Conservation (phyloP, 2,113 vertebrate genomes). For the Coryphaenoides rupestris region DNA sequence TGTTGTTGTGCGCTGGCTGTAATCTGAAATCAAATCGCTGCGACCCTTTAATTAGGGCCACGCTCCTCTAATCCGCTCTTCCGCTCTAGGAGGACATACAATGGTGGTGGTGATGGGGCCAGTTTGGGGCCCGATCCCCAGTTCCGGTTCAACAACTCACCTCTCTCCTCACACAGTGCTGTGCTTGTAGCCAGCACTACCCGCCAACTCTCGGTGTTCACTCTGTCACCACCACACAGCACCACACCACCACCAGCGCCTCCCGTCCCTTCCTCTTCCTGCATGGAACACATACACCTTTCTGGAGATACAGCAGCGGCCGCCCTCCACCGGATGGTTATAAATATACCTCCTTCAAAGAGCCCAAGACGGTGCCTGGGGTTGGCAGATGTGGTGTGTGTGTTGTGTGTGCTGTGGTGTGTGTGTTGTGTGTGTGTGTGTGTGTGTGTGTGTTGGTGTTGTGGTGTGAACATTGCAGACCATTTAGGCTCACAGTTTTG, state of each 20-base stretch:
- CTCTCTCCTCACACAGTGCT: too few relatives aligned
- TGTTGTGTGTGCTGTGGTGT: conserved; percentile 33
- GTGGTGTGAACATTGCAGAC: too few relatives aligned
- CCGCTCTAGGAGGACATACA: conserved; percentile 34
- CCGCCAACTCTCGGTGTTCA: too few relatives aligned
- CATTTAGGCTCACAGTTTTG: too few relatives aligned
- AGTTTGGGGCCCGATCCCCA: neutral
- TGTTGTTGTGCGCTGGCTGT: conserved; percentile 31
- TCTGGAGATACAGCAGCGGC: conserved; percentile 61
- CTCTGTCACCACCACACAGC: too few relatives aligned
- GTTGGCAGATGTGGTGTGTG: conserved; percentile 24
- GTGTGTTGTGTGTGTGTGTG: conserved; percentile 31
- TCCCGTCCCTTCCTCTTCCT: conserved; percentile 20
- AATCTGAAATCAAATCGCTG: conserved; percentile 67
- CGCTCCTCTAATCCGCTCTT: conserved; percentile 43
- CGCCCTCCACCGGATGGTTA: conserved; percentile 62
- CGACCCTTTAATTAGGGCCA: conserved; percentile 56
- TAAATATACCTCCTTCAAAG: conserved; percentile 74
- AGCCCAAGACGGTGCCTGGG: conserved; percentile 33
- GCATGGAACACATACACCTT: conserved; percentile 52
- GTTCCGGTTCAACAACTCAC: too few relatives aligned
- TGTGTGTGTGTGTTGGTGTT: too few relatives aligned
- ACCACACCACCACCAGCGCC: too few relatives aligned
- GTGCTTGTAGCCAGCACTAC: too few relatives aligned
- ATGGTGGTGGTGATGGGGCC: neutral